Base-by-base conservation (phyloP, 2,888 invertebrate species). In the Fragum whitleyi region DNA sequence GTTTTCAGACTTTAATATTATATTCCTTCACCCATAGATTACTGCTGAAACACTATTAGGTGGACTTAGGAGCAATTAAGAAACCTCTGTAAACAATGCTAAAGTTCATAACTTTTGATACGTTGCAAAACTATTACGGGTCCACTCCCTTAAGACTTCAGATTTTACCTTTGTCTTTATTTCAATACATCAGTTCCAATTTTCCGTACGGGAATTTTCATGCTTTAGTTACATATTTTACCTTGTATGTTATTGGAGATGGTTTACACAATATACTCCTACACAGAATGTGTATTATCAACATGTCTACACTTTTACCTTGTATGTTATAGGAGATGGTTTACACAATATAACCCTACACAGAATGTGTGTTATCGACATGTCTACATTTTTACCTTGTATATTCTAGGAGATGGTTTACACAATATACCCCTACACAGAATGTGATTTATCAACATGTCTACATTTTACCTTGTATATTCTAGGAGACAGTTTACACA, bases 141-240 rank as follows among this genome's bases (percentile, higher is more conserved):
- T n/a, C n/a, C n/a, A n/a, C n/a, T n/a, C n/a, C n/a, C n/a, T n/a
- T n/a, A n/a, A n/a, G n/a, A n/a, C n/a, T n/a, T n/a, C n/a, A n/a
- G n/a, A n/a, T n/a, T n/a, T n/a, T n/a, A n/a, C n/a, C n/a, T n/a
- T n/a, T 87, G 89, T 61, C 87, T 93, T n/a, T 93, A 92, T 81
- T 89, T 93, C 36, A 91, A 91, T 79, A 90, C 90, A 9, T 91
- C 91, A 23, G 84, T 91, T 0, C 92, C 93, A 11, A 86, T 92
- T 55, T 92, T 91, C n/a, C n/a, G n/a, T n/a, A n/a, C n/a, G n/a
- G n/a, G n/a, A n/a, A n/a, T n/a, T n/a, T n/a, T n/a, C n/a, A n/a
- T n/a, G n/a, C n/a, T n/a, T n/a, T n/a, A n/a, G n/a, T n/a, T n/a
- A n/a, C n/a, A 6, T 39, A 6, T n/a, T n/a, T n/a, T n/a, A n/a